Percentiles rank a stretch among this genome's conserved stretches.
These are phyloP conservation scores for Rhea americana DNA, from an alignment of 2,113 vertebrate genomes.

Conservation along the genomic window DNA sequence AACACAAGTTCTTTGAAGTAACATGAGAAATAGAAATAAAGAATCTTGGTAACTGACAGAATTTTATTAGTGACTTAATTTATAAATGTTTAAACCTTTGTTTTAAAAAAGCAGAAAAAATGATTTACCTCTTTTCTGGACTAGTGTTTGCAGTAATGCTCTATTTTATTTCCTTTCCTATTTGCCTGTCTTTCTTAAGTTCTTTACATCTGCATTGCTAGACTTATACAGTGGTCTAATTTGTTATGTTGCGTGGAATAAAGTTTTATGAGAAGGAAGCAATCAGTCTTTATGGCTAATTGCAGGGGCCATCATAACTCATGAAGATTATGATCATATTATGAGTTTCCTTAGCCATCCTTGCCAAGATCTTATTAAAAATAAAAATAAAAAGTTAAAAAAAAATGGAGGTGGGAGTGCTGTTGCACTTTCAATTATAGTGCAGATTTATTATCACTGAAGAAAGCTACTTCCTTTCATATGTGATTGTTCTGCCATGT, in stretches of 20 bases:
- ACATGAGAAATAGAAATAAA: background rate
- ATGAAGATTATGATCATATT: background rate
- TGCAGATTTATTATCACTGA: background rate
- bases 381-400: background rate
- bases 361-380: background rate
- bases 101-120: background rate
- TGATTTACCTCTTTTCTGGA: background rate
- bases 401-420: background rate
- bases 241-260: constrained; percentile 28
- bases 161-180: constrained; percentile 1
- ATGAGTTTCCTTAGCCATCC: background rate
- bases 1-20: background rate
- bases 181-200: constrained; percentile 28
- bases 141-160: background rate
- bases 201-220: constrained; percentile 14
- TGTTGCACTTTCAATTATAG: background rate
- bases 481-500: background rate
- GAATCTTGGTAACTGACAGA: background rate
- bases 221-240: background rate
- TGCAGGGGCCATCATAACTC: constrained; percentile 15
- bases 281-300: constrained; percentile 43
- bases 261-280: constrained; percentile 31
- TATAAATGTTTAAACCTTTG: background rate
- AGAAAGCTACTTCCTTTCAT: background rate
- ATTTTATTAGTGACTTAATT: background rate